Evolutionary conservation across 2,797 vertebrate genomes (phyloP), one percentile per base, ranked within the genome.

Genomic region (Mus caroli): DNA sequence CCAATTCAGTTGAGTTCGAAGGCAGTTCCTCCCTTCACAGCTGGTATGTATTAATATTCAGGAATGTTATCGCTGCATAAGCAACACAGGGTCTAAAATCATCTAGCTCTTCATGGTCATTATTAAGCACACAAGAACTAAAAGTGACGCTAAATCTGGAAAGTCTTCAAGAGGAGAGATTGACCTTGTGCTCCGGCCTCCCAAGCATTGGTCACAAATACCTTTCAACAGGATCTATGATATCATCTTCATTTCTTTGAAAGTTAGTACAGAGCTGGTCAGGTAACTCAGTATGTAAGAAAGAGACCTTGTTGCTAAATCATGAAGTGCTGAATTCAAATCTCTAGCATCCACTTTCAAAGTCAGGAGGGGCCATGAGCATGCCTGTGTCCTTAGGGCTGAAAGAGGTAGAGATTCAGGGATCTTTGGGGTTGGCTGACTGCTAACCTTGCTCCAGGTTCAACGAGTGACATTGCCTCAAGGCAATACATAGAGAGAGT

Each of bases 41-140:
- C 43, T 92, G 69, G 14, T 56, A 17, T 22, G 19, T 11, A 46
- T 34, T 58, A 58, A n/a, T 73, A 79, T 13, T 86, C 46, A 92
- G 15, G 20, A 75, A 62, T 14, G 34, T 15, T 95, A 14, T 58
- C n/a, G 56, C 26, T 88, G 31, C 19, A 43, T 4, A 52, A 9
- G 34, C 9, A 56, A 37, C 24, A 87, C 4, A 50, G 58, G 15
- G 1, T 19, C 26, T 80, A 26, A 94, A 79, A 13, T 86, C 15
- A 46, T 50, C 20, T 77, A 24, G 0, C 13, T 75, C 24, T 78
- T 88, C 31, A 50, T 28, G 58, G 20, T 24, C 37, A 64, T 13
- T 46, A 56, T 79, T 80, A 87, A 86, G 69, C 64, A 83, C 58
- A 89, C 84, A n/a, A 37, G 46, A 91, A 83, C n/a, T 34, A 15